Conservation (phyloP, 2,113 vertebrate genomes). For the Pandion haliaetus region DNA sequence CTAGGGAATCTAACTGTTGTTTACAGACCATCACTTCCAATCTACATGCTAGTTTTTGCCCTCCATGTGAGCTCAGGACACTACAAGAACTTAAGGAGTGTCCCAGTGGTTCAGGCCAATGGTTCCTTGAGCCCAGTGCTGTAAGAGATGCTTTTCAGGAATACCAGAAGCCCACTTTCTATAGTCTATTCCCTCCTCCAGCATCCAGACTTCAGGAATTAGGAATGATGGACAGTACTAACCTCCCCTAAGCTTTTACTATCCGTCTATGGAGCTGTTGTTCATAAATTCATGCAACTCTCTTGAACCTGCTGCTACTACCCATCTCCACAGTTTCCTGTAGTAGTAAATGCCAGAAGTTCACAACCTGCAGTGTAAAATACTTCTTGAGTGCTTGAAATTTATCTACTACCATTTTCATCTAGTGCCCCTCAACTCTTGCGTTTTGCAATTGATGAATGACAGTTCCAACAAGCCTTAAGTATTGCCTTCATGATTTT, state of each 20-base stretch:
- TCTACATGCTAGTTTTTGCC: background rate
- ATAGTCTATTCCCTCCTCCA: background rate
- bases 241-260: background rate
- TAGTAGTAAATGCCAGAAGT: background rate
- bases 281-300: background rate
- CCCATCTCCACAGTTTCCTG: background rate
- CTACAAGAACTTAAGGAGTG: background rate
- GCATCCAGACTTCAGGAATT: background rate
- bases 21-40: background rate
- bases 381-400: background rate
- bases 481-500: background rate
- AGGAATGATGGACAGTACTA: background rate
- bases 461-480: background rate
- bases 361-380: background rate
- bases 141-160: background rate
- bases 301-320: background rate
- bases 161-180: background rate
- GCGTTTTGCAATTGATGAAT: background rate
- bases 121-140: background rate
- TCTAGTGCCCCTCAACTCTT: background rate
- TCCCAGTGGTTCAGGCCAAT: background rate
- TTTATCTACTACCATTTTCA: background rate
- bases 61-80: rapidly evolving
- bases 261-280: background rate
- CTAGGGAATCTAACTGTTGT: background rate